Evolutionary conservation across 2,888 invertebrate genomes (phyloP).

Genomic region (Ormyrus nitidulus): DNA sequence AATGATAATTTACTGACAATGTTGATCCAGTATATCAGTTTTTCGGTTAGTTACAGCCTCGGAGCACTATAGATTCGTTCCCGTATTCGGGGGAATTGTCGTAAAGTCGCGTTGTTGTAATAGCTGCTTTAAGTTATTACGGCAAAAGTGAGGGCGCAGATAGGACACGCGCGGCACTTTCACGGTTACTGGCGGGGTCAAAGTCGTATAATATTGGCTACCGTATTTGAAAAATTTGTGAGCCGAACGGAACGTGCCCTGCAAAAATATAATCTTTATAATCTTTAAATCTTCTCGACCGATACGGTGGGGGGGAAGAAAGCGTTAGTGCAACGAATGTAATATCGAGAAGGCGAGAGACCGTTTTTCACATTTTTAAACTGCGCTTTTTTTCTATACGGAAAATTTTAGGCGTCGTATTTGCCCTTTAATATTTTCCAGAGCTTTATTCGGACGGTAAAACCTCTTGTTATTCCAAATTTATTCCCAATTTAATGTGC

Average conservation of each 20-base stretch:
- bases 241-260: slow-evolving; percentile 2
- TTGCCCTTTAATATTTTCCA: no score
- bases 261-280: slow-evolving; percentile 7
- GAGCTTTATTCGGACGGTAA: no score
- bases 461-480: no score
- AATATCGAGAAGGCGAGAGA: no score
- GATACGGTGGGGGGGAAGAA: no score
- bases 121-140: slow-evolving; percentile 24
- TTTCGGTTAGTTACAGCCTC: background rate
- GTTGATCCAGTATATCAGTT: no score
- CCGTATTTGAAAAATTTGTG: slow-evolving; percentile 18
- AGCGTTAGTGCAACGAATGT: no score
- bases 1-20: no score
- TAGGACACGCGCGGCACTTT: slow-evolving; percentile 49
- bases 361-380: no score
- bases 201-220: slow-evolving; percentile 32
- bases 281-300: slow-evolving; percentile 5
- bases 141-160: slow-evolving; percentile 29
- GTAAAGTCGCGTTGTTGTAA: slow-evolving; percentile 34
- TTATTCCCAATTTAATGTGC: no score
- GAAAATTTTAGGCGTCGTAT: no score
- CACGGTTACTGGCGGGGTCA: slow-evolving; percentile 38
- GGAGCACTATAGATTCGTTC: slow-evolving; percentile 17
- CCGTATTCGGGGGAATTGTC: background rate
- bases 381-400: no score